Percentiles rank a stretch among this genome's conserved stretches.
These are phyloP conservation scores for Apteryx owenii DNA, from an alignment of 2,113 vertebrate genomes.

Conservation along the genomic window DNA sequence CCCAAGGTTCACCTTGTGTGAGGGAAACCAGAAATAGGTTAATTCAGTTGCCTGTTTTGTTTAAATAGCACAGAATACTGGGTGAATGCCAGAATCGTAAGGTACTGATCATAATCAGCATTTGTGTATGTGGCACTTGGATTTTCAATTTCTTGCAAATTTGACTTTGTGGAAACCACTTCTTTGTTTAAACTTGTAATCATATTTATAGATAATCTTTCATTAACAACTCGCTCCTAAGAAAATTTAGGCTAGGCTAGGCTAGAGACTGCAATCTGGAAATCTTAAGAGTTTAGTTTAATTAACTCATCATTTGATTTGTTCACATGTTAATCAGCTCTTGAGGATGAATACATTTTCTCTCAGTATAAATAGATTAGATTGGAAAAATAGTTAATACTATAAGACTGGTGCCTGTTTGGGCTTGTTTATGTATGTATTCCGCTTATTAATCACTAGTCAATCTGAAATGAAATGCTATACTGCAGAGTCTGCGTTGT, in stretches of 20 bases:
- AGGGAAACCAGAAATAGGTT: background rate
- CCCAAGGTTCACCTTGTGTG: background rate
- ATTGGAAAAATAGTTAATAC: background rate
- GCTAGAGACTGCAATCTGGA: background rate
- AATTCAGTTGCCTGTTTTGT: background rate
- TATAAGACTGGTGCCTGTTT: background rate
- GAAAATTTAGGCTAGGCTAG: background rate
- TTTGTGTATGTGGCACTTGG: background rate
- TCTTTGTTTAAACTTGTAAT: background rate
- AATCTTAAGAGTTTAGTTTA: background rate
- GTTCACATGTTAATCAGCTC: constrained; percentile 15
- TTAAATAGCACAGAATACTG: background rate
- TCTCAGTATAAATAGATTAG: constrained; percentile 23
- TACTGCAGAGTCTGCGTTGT: background rate
- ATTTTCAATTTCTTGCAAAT: background rate
- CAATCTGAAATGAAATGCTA: background rate
- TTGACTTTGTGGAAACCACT: background rate
- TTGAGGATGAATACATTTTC: constrained; percentile 38
- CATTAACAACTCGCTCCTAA: background rate
- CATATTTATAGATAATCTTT: background rate
- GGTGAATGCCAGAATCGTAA: background rate
- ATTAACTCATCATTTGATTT: constrained; percentile 35
- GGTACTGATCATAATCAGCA: background rate
- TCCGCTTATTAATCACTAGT: background rate
- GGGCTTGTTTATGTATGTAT: background rate